Evolutionary conservation across 2,797 vertebrate species (phyloP).

Genomic region (Alauda arvensis): DNA sequence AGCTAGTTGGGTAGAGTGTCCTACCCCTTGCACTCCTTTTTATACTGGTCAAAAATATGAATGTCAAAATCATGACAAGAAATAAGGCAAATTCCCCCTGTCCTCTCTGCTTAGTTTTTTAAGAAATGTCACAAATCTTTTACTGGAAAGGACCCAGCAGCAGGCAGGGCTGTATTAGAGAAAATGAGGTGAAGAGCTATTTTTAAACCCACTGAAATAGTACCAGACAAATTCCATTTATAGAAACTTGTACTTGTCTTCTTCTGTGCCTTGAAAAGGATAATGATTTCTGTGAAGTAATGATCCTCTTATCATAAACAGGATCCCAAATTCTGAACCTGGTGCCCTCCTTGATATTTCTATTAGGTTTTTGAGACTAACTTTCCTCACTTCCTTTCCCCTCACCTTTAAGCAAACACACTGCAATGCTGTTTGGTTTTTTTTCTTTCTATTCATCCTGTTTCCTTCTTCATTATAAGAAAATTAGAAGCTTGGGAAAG

Average conservation of each 20-base stretch:
- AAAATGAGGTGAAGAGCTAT: constrained; percentile 54
- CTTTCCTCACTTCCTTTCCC: not conserved
- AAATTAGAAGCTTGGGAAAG: constrained; percentile 58
- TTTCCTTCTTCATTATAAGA: constrained; percentile 32
- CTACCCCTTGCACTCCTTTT: not conserved
- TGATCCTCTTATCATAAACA: constrained; percentile 41
- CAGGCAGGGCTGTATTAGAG: constrained; percentile 6
- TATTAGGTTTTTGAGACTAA: not conserved
- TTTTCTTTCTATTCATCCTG: not conserved
- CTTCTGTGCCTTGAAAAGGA: constrained; percentile 44
- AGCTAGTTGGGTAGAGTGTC: not conserved
- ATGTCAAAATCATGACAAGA: not conserved
- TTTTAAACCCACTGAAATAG: constrained; percentile 65
- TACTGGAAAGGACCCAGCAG: not conserved
- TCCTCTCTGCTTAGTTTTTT: not conserved
- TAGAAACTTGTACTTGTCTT: constrained; percentile 45
- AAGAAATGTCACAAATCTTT: not conserved
- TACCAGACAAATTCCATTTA: constrained; percentile 59
- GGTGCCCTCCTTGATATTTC: constrained; percentile 17
- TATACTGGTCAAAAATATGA: not conserved
- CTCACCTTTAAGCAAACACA: constrained; percentile 9
- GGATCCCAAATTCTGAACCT: constrained; percentile 1
- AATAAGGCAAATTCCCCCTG: not conserved
- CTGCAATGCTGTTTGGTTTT: not conserved
- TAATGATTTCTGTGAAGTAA: constrained; percentile 61